These are phyloP conservation scores for Macrotus californicus DNA, from an alignment of 2,113 vertebrate species.

Conservation along the genomic window DNA sequence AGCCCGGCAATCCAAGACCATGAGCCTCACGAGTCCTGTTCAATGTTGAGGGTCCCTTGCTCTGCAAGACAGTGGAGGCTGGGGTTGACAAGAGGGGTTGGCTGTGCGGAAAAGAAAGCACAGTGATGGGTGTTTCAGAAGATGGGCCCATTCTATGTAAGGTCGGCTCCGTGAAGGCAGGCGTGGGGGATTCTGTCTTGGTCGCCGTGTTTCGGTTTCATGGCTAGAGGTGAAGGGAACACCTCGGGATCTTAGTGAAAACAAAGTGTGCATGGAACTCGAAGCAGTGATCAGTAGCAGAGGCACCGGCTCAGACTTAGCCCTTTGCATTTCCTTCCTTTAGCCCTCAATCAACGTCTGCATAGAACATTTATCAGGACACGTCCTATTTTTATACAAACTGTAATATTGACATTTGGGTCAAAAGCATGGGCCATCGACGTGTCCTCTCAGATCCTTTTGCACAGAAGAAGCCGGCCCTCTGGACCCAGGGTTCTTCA, in stretches of 20 bases:
- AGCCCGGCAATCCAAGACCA: not conserved
- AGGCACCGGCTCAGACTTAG: not conserved
- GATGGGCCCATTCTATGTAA: accelerated
- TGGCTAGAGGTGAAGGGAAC: accelerated
- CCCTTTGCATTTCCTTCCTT: not conserved
- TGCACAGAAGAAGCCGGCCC: not conserved
- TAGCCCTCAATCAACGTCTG: not conserved
- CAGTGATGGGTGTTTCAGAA: not conserved
- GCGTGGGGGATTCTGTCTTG: accelerated
- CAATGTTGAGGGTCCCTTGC: not conserved
- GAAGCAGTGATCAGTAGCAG: not conserved
- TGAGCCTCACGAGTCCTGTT: not conserved
- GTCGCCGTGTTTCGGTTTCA: not conserved
- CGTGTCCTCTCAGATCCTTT: not conserved
- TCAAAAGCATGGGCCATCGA: not conserved
- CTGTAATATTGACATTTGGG: not conserved
- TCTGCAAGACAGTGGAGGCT: not conserved
- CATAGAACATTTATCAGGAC: not conserved
- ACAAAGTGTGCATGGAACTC: accelerated
- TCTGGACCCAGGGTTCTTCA: not conserved
- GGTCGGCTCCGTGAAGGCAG: not conserved
- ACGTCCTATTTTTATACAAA: not conserved
- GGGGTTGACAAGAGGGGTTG: not conserved
- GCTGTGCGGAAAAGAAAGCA: not conserved
- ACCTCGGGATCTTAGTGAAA: not conserved